These are phyloP conservation scores for Pluvialis apricaria DNA, from an alignment of 2,113 vertebrate species.

Conservation along the genomic window DNA sequence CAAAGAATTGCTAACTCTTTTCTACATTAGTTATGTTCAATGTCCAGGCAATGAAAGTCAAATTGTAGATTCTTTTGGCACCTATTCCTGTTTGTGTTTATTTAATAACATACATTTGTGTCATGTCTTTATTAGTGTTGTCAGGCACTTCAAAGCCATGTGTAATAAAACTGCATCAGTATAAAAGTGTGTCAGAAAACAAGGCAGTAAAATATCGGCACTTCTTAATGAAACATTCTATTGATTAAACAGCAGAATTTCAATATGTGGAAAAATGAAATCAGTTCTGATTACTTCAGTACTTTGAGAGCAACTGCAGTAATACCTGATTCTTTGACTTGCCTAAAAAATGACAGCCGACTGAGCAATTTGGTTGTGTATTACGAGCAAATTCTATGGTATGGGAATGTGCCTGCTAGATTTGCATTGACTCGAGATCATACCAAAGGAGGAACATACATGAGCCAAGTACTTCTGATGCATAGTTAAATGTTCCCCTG, in stretches of 20 bases:
- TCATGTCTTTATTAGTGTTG: neutral
- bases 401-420: neutral
- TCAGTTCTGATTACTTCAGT: neutral
- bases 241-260: neutral
- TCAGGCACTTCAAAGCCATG: neutral
- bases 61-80: neutral
- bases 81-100: neutral
- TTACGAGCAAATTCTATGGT: neutral
- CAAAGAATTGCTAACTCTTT: neutral
- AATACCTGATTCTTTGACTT: neutral
- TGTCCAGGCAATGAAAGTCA: neutral
- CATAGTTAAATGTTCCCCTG: neutral
- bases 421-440: neutral
- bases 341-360: neutral
- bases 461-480: neutral
- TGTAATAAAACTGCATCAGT: neutral
- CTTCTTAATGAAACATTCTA: neutral
- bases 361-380: neutral
- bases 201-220: neutral
- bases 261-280: neutral
- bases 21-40: rapidly evolving
- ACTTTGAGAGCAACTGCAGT: neutral
- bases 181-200: neutral
- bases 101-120: neutral
- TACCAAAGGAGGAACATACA: neutral